Percentiles rank a stretch among this genome's conserved stretches.
Evolutionary conservation across 2,113 vertebrate genomes (phyloP).

Genomic region (Oxyruncus cristatus): DNA sequence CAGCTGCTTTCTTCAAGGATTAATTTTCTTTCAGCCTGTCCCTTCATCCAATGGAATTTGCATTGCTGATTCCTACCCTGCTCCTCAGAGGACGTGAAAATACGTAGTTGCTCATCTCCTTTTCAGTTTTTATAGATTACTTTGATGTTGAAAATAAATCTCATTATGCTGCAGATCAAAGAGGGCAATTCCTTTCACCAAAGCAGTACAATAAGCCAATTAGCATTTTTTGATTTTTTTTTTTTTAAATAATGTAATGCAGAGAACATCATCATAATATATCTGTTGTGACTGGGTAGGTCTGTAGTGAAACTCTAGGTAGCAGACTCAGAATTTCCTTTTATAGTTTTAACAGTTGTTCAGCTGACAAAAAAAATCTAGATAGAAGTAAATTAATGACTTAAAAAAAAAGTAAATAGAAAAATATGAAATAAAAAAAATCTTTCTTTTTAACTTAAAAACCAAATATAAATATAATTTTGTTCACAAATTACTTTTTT

Average conservation of each 20-base stretch:
- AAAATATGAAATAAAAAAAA: background rate
- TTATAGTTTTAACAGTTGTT: background rate
- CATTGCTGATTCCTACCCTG: background rate
- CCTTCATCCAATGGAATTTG: slow-evolving; percentile 5
- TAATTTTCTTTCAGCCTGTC: slow-evolving; percentile 5
- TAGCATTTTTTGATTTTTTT: slow-evolving; percentile 13
- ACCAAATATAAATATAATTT: too few species aligned
- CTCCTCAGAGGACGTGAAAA: slow-evolving; percentile 37
- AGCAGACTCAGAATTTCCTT: background rate
- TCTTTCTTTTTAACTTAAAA: background rate
- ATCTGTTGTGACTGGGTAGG: background rate
- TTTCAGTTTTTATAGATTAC: slow-evolving; percentile 64
- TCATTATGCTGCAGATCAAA: slow-evolving; percentile 70
- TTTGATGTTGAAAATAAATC: slow-evolving; percentile 74
- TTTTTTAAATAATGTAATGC: background rate
- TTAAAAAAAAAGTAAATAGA: background rate
- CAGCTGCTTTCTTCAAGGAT: background rate
- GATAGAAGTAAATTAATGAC: background rate
- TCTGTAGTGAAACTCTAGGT: slow-evolving; percentile 3
- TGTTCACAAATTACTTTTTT: background rate
- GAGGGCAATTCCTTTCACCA: slow-evolving; percentile 56
- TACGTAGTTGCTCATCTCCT: slow-evolving; percentile 41
- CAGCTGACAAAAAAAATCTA: background rate
- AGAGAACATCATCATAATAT: background rate
- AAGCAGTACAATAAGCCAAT: slow-evolving; percentile 58